Evolutionary conservation across 2,797 vertebrate genomes (phyloP), one percentile per base, ranked within the genome.

Genomic region (Clarias fuscus): DNA sequence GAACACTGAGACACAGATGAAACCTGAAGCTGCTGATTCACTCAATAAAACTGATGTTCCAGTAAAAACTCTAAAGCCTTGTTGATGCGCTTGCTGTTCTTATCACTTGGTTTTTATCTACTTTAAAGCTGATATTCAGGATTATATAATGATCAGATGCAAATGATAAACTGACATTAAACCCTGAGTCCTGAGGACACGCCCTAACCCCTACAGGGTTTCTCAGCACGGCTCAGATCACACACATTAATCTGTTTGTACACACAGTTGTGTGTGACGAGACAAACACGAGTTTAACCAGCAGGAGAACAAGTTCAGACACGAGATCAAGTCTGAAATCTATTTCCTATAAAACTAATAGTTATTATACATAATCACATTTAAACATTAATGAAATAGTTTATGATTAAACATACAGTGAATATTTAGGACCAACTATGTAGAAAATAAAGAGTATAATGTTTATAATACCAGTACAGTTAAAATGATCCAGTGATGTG

Each of bases 181-280:
- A 76, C 72, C 17, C 7, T 27, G n/a, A 27, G 14, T 1, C 72
- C 24, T 27, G 43, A 75, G 17, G 40, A 73, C 22, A 75, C 43
- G 5, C 24, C 40, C 43, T 15, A 53, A 53, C 72, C 24, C 24
- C 33, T n/a, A 27, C 22, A 75, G 43, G 5, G n/a, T 53, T 53
- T 75, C 72, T 48, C 72, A 75, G 43, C 72, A 75, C 48, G 30
- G 53, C 75, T 77, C 75, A 75, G 27, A 5, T 33, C n/a, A 59
- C 4, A 58, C 11, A 4, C 33, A 40, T 43, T 73, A 24, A 43
- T 48, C 40, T 14, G 71, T 5, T 24, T n/a, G 22, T 48, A n/a
- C 43, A 43, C 3, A 73, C 4, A 40, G 24, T 14, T 14, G 15
- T 40, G 43, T 7, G 43, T 43, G 37, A 70, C 30, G 67, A 40